These are phyloP conservation scores for Petroica traversi DNA, from an alignment of 2,113 vertebrate genomes.

Conservation along the genomic window DNA sequence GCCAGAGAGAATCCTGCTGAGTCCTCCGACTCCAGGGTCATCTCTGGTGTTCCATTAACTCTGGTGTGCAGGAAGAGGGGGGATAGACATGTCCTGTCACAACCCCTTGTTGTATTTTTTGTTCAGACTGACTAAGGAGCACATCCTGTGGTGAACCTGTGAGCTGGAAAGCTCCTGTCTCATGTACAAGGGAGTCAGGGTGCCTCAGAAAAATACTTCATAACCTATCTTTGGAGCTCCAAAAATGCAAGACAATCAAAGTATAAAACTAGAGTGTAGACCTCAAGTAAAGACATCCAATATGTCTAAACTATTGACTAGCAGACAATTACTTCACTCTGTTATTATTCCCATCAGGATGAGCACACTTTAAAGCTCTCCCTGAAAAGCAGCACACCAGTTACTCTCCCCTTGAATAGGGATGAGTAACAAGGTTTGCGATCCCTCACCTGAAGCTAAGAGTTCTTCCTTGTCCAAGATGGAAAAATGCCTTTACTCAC, in stretches of 20 bases:
- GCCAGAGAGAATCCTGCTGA: too few species aligned
- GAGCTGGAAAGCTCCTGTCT: not conserved
- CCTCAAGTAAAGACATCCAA: not conserved
- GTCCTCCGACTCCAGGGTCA: too few species aligned
- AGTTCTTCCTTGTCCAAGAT: not conserved
- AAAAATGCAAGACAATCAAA: not conserved
- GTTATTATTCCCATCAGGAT: not conserved
- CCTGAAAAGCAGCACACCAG: not conserved
- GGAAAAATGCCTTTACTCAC: not conserved
- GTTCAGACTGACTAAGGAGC: not conserved
- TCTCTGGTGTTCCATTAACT: too few species aligned
- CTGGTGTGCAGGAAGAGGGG: too few species aligned
- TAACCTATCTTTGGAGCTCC: not conserved
- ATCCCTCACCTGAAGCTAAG: not conserved
- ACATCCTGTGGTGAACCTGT: not conserved
- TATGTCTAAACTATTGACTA: not conserved
- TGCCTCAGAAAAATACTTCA: not conserved
- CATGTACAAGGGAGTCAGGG: accelerated
- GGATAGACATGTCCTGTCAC: too few species aligned
- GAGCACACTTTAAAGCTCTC: not conserved
- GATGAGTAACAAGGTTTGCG: accelerated
- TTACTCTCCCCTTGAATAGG: not conserved
- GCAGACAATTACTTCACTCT: not conserved
- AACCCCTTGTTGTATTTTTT: not conserved
- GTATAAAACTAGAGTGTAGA: not conserved